Conservation (phyloP, 2,797 vertebrate species). For the Melanotaenia maccullochi region DNA sequence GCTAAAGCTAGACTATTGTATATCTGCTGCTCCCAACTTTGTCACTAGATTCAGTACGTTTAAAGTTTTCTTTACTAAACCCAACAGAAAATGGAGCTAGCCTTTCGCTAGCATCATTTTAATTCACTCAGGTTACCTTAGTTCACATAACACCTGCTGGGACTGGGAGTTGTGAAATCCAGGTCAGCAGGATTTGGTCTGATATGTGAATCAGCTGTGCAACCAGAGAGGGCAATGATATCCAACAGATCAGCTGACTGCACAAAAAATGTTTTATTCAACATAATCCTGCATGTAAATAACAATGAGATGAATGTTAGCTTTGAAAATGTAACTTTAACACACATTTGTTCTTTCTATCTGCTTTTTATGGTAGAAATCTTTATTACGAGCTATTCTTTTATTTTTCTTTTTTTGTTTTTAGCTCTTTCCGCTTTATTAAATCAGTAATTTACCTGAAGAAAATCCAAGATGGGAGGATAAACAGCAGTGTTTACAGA, state of each 20-base stretch:
- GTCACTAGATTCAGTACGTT: background rate
- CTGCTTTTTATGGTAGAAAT: background rate
- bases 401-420: no score
- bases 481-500: background rate
- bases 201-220: slow-evolving; percentile 8
- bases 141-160: slow-evolving; percentile 9
- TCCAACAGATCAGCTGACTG: background rate
- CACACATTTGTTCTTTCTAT: background rate
- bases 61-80: background rate
- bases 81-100: background rate
- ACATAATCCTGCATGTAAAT: background rate
- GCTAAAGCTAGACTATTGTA: no score
- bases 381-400: background rate
- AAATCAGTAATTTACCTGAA: background rate
- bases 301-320: background rate
- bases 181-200: slow-evolving; percentile 12
- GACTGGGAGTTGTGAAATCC: slow-evolving; percentile 9
- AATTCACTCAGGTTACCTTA: slow-evolving; percentile 23
- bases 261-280: background rate
- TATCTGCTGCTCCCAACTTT: background rate
- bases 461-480: background rate
- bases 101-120: slow-evolving; percentile 10
- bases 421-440: no score
- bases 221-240: slow-evolving; percentile 7
- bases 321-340: background rate